Evolutionary conservation across 2,113 vertebrate species (phyloP).

Genomic region (Polypterus bichir): DNA sequence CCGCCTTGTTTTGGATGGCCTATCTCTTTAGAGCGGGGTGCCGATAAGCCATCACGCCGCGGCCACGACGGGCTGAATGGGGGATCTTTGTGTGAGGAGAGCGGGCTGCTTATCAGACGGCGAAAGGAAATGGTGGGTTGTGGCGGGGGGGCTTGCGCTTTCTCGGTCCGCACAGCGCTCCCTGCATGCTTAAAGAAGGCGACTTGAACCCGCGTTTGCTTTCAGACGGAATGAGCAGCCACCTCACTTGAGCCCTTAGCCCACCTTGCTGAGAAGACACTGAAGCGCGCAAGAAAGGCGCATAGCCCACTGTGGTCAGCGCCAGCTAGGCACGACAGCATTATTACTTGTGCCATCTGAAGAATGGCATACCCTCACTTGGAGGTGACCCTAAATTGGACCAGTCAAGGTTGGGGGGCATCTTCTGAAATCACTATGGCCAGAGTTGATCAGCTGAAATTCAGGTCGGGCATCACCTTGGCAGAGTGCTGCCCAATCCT

Average conservation of each 20-base stretch:
- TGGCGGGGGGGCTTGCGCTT: too few relatives aligned
- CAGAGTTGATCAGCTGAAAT: too few relatives aligned
- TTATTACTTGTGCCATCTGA: too few relatives aligned
- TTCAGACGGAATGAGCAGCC: slow-evolving; percentile 14
- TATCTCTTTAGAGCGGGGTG: slow-evolving; percentile 44
- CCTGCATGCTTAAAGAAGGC: slow-evolving; percentile 63
- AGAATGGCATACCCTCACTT: too few relatives aligned
- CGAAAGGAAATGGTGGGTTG: slow-evolving; percentile 70
- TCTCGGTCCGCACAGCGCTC: slow-evolving; percentile 71
- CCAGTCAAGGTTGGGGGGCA: too few relatives aligned
- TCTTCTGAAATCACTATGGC: too few relatives aligned
- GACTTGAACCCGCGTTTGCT: slow-evolving; percentile 65
- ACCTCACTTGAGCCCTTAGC: slow-evolving; percentile 35
- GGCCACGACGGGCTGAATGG: slow-evolving; percentile 58
- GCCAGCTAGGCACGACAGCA: too few relatives aligned
- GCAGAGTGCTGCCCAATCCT: too few relatives aligned
- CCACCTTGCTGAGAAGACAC: slow-evolving; percentile 23
- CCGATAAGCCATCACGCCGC: slow-evolving; percentile 69
- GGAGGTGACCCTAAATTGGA: too few relatives aligned
- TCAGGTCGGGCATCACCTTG: too few relatives aligned
- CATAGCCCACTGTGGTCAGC: too few relatives aligned
- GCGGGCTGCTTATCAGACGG: slow-evolving; percentile 62
- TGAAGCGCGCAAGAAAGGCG: too few relatives aligned
- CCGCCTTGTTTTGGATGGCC: slow-evolving; percentile 43
- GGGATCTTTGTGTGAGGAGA: slow-evolving; percentile 50